Conservation (phyloP, 2,888 invertebrate genomes). For the Mythimna lalbum region DNA sequence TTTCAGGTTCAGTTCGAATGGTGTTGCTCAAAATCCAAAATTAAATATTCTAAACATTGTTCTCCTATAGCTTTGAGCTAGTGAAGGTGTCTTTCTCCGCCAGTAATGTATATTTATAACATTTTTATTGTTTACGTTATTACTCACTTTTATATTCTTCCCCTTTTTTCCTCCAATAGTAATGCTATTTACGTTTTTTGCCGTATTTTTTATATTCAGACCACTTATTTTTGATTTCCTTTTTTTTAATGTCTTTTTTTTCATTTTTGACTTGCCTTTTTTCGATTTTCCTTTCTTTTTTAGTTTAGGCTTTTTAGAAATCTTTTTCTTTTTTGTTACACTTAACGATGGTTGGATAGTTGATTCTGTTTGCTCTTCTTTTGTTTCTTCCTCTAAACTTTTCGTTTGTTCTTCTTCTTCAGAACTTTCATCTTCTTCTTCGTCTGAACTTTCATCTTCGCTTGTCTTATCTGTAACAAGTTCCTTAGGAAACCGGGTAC, state of each 20-base stretch:
- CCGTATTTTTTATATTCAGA: neutral
- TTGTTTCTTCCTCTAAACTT: neutral
- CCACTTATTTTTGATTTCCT: neutral
- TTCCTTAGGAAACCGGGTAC: neutral
- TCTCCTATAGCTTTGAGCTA: neutral
- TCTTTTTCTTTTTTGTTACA: neutral
- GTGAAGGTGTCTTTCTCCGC: neutral
- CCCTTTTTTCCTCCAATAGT: constrained; percentile 5
- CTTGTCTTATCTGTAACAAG: neutral
- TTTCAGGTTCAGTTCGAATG: neutral
- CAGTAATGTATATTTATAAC: constrained; percentile 26
- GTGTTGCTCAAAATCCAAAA: constrained; percentile 5
- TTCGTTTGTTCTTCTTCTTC: neutral
- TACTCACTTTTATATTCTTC: constrained; percentile 9
- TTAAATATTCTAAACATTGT: constrained; percentile 16
- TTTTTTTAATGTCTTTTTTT: constrained; percentile 3
- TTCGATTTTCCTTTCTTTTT: constrained; percentile 21
- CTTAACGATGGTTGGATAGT: neutral
- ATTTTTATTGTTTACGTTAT: constrained; percentile 13
- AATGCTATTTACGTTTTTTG: constrained; percentile 28
- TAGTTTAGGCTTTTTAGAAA: constrained; percentile 14
- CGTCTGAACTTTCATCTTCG: neutral
- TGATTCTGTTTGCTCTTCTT: neutral
- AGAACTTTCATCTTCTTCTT: constrained; percentile 2
- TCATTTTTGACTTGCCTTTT: neutral